Base-by-base conservation (phyloP, 2,888 invertebrate genomes). In the Perizoma affinitatum region DNA sequence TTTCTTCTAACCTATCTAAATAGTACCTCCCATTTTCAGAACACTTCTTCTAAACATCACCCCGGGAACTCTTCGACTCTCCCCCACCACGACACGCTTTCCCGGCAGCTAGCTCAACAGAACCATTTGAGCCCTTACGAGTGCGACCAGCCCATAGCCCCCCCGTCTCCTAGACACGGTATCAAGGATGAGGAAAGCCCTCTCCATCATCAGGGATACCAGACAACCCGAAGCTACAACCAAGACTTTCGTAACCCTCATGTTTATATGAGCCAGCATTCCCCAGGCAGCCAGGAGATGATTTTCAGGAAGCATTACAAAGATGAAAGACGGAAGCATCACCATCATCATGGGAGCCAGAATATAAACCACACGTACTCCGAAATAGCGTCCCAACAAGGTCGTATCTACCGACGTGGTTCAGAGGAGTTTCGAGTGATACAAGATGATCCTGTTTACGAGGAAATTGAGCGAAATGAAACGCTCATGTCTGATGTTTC, bases 41-140 rank as follows among this genome's bases (percentile, higher is more conserved):
- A 96, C 95, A 96, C 95, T 95, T 96, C 96, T 95, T 96, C 96
- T 96, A 96, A 96, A 85, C 95, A 95, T 72, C 95, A 91, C 65
- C 94, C 88, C 90, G 95, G 79, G 89, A 95, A 82, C 93, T 94
- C 82, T 84, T 94, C 92, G 90, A 96, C 91, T 87, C 94, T 91
- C 89, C 96, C 88, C 89, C 96, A 82, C 93, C 95, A 75, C 88
- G 95, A 88, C 90, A 94, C 82, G 82, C 88, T 90, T 68, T 90
- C 90, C 63, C 90, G 91, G 8, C 86, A 88, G 68, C 65, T 91
- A 75, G 84, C 82, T 5, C 90, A 87, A 66, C 90, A 89, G 70
- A 93, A 92, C 72, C 93, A 93, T 60, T 86, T 94, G 69, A 92
- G 92, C 72, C 93, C 93, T 60, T 93, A 93, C 76, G 94, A 94